phyloP scores from a whole-genome alignment of 2,113 vertebrate species.

The Tychaedon coryphoeus region DNA sequence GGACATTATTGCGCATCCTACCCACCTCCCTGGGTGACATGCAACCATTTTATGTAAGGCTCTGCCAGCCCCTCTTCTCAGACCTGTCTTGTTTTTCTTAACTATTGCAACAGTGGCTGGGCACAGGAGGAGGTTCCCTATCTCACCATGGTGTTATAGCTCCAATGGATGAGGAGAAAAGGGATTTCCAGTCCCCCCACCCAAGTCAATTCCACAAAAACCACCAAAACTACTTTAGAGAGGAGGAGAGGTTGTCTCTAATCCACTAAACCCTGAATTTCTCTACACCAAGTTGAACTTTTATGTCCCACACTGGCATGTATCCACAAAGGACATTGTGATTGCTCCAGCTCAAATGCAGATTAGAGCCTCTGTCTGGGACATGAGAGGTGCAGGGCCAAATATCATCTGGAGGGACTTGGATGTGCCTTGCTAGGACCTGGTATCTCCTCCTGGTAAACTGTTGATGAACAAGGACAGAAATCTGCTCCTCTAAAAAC shows the following conservation, averaged over 20 bases:
- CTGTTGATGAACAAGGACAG: neutral
- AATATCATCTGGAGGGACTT: neutral
- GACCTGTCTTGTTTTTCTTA: neutral
- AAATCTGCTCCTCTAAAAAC: neutral
- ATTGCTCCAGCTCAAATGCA: neutral
- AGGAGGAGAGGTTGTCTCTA: neutral
- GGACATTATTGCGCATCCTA: neutral
- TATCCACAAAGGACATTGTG: neutral
- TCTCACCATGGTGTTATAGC: neutral
- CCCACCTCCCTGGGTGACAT: neutral
- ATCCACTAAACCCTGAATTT: neutral
- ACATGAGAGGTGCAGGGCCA: neutral
- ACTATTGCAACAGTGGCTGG: neutral
- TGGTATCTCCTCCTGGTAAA: neutral
- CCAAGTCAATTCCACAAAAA: neutral
- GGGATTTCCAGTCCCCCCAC: neutral
- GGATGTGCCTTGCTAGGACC: neutral
- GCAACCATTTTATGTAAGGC: neutral
- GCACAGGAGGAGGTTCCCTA: neutral
- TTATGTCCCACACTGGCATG: neutral
- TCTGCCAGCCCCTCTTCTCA: neutral
- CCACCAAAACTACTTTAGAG: neutral
- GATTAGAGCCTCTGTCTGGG: neutral
- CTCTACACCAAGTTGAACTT: neutral
- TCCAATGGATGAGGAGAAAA: neutral